phyloP scores from a whole-genome alignment of 2,797 vertebrate species.

The Valencia hispanica region DNA sequence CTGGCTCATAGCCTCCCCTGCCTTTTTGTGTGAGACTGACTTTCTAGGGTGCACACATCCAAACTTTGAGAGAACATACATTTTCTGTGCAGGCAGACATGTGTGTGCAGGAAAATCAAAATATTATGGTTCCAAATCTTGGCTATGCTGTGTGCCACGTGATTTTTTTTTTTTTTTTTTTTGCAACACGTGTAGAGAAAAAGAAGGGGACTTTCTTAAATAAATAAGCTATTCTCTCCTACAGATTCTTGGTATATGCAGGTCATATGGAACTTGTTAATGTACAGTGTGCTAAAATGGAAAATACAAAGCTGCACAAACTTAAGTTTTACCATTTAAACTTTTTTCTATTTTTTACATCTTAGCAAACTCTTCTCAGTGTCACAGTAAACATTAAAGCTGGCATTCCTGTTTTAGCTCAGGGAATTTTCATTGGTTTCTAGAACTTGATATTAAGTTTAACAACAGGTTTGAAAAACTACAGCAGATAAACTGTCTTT shows the following conservation, averaged over 20 bases:
- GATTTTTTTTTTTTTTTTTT: conserved; percentile 46
- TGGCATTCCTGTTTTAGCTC: conserved; percentile 26
- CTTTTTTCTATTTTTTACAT: not conserved
- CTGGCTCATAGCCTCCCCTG: conserved; percentile 28
- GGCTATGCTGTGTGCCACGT: conserved; percentile 55
- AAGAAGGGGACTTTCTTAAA: conserved; percentile 45
- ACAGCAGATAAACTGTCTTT: conserved; percentile 31
- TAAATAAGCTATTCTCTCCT: conserved; percentile 18
- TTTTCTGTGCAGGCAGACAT: conserved; percentile 19
- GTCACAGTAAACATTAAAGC: conserved; percentile 5
- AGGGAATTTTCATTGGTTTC: conserved; percentile 25
- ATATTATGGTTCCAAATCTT: conserved; percentile 68
- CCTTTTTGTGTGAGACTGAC: conserved; percentile 45
- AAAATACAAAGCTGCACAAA: conserved; percentile 13
- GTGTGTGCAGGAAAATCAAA: conserved; percentile 49
- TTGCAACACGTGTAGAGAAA: conserved; percentile 51
- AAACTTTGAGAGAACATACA: conserved; percentile 13
- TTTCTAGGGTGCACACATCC: conserved; percentile 6
- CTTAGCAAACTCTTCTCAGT: not conserved
- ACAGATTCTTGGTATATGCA: conserved; percentile 29
- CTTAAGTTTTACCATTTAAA: conserved; percentile 9
- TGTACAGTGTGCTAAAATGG: conserved; percentile 37
- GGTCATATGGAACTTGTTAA: conserved; percentile 67
- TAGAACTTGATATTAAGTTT: not conserved
- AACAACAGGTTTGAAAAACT: conserved; percentile 13